Evolutionary conservation across 2,888 invertebrate genomes (phyloP).

Genomic region (Phragmatobia fuliginosa): DNA sequence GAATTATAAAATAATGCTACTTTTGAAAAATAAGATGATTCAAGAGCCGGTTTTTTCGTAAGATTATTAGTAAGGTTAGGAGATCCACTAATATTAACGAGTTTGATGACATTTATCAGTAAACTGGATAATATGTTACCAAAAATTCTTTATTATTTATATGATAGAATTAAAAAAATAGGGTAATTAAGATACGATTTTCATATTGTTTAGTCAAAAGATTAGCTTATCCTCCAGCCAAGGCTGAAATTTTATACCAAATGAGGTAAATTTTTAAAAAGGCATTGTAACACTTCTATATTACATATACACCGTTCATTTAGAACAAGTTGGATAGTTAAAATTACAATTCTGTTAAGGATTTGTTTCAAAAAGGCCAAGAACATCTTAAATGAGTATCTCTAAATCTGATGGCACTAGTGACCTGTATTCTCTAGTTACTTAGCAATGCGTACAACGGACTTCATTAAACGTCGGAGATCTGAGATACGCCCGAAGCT

Average conservation of each 20-base stretch:
- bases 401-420: conserved; percentile 38
- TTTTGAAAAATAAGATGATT: neutral
- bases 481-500: conserved; percentile 48
- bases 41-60: neutral
- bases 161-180: neutral
- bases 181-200: conserved; percentile 4
- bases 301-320: neutral
- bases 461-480: conserved; percentile 49
- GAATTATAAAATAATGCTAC: neutral
- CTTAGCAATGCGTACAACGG: conserved; percentile 44
- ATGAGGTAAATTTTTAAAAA: conserved; percentile 7
- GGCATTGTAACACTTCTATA: conserved; percentile 1
- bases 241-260: neutral
- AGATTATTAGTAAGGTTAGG: neutral
- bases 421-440: conserved; percentile 49
- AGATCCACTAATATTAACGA: neutral
- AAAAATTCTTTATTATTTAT: neutral
- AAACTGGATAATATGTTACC: neutral
- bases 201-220: neutral
- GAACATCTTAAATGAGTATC: conserved; percentile 27
- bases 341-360: conserved; percentile 20
- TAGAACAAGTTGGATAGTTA: conserved; percentile 7
- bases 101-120: neutral
- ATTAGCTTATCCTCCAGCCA: conserved; percentile 10
- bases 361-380: conserved; percentile 40